These are phyloP conservation scores for Andrena chrysosceles DNA, from an alignment of 2,888 invertebrate species.

Conservation along the genomic window DNA sequence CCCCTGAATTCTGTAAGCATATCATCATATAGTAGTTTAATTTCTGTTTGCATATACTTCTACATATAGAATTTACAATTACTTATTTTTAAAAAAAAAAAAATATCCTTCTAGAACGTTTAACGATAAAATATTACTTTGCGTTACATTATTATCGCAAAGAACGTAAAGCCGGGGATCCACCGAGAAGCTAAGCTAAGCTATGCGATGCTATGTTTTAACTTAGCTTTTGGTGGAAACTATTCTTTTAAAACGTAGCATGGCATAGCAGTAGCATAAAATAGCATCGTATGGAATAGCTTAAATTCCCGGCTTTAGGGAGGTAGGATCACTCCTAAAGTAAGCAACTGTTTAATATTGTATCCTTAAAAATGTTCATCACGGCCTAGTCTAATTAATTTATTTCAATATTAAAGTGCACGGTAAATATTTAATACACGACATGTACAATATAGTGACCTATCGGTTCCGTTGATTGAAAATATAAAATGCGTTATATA, in stretches of 20 bases:
- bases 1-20: constrained; percentile 80
- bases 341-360: constrained; percentile 16
- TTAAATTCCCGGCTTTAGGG: no score
- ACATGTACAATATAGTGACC: constrained; percentile 11
- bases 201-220: no score
- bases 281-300: no score
- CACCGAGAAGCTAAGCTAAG: no score
- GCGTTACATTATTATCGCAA: constrained; percentile 12
- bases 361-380: constrained; percentile 21
- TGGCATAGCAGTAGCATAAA: no score
- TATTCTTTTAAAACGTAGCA: no score
- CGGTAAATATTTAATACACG: constrained; percentile 19
- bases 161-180: no score
- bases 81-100: constrained; percentile 13
- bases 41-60: constrained; percentile 51
- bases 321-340: constrained; percentile 22
- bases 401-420: constrained; percentile 16
- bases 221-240: no score
- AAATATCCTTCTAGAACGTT: constrained; percentile 7
- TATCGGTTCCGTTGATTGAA: constrained; percentile 35
- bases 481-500: constrained; percentile 56
- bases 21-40: constrained; percentile 76
- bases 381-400: constrained; percentile 20
- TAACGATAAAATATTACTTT: constrained; percentile 25
- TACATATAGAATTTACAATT: constrained; percentile 37